These are phyloP conservation scores for Anagyrus pseudococci DNA, from an alignment of 2,888 invertebrate species.

Conservation along the genomic window DNA sequence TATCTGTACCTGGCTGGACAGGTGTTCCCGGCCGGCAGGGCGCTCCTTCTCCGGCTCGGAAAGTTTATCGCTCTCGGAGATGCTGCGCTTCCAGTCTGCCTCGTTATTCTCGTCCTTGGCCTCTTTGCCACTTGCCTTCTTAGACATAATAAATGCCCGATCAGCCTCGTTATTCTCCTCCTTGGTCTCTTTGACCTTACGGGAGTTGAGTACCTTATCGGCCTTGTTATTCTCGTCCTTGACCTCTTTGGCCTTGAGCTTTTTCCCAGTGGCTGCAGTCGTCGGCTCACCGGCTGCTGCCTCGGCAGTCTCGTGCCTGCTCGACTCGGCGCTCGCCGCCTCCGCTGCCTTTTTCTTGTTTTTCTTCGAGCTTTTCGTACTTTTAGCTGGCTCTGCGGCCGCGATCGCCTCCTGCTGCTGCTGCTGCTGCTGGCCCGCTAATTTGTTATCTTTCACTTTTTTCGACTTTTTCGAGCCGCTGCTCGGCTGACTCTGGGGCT, in stretches of 20 bases:
- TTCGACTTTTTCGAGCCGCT: too few relatives aligned
- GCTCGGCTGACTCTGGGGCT: too few relatives aligned
- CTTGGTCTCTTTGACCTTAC: too few relatives aligned
- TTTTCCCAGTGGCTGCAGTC: slow-evolving; percentile 34
- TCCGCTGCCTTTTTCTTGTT: slow-evolving; percentile 40
- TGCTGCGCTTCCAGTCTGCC: too few relatives aligned
- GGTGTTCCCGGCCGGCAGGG: too few relatives aligned
- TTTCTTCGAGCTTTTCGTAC: slow-evolving; percentile 40
- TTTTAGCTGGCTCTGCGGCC: slow-evolving; percentile 38
- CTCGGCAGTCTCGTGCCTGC: slow-evolving; percentile 8
- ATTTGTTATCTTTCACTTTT: slow-evolving; percentile 47
- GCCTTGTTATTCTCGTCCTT: slow-evolving; percentile 60
- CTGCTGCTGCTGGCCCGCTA: slow-evolving; percentile 34
- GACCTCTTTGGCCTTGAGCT: slow-evolving; percentile 50
- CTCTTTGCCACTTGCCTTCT: too few relatives aligned
- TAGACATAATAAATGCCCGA: too few relatives aligned
- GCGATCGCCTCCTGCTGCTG: too few relatives aligned
- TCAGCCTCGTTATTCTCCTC: slow-evolving; percentile 44
- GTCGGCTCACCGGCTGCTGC: not conserved
- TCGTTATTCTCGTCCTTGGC: slow-evolving; percentile 59
- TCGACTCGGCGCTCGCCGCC: slow-evolving; percentile 36
- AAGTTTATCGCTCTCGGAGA: too few relatives aligned
- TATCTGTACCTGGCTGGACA: too few relatives aligned
- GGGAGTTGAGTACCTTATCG: slow-evolving; percentile 56
- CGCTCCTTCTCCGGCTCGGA: too few relatives aligned